phyloP scores from a whole-genome alignment of 2,888 invertebrate species.

The Pandemis heparana region DNA sequence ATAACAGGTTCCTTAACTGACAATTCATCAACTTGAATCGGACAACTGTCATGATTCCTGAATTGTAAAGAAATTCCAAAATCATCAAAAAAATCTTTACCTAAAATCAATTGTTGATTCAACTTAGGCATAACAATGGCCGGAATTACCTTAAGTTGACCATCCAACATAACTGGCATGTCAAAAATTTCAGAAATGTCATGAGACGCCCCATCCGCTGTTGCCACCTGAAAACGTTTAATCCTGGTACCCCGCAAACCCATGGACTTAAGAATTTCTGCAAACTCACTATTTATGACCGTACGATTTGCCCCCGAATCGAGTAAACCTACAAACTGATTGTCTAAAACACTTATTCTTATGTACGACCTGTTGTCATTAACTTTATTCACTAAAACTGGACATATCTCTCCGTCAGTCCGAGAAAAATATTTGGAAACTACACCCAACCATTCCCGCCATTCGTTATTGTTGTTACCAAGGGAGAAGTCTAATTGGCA shows the following conservation, averaged over 20 bases:
- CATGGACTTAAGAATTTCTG: background rate
- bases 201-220: conserved; percentile 36
- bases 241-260: conserved; percentile 19
- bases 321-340: conserved; percentile 18
- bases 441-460: conserved; percentile 32
- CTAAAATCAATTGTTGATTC: conserved; percentile 34
- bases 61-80: conserved; percentile 27
- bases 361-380: conserved; percentile 37
- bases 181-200: conserved; percentile 13
- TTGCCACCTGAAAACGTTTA: conserved; percentile 11
- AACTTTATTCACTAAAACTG: conserved; percentile 11
- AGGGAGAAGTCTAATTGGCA: conserved; percentile 23
- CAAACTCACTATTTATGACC: conserved; percentile 25
- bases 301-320: conserved; percentile 39
- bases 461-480: conserved; percentile 19
- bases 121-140: conserved; percentile 30
- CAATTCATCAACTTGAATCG: background rate
- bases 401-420: conserved; percentile 8
- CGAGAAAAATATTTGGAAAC: background rate
- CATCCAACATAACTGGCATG: conserved; percentile 18
- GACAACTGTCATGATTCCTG: too few species aligned
- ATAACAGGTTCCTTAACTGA: too few species aligned
- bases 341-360: conserved; percentile 18
- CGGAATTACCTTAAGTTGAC: conserved; percentile 28
- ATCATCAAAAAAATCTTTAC: conserved; percentile 32